Evolutionary conservation across 2,113 vertebrate genomes (phyloP).

Genomic region (Pristiophorus japonicus): DNA sequence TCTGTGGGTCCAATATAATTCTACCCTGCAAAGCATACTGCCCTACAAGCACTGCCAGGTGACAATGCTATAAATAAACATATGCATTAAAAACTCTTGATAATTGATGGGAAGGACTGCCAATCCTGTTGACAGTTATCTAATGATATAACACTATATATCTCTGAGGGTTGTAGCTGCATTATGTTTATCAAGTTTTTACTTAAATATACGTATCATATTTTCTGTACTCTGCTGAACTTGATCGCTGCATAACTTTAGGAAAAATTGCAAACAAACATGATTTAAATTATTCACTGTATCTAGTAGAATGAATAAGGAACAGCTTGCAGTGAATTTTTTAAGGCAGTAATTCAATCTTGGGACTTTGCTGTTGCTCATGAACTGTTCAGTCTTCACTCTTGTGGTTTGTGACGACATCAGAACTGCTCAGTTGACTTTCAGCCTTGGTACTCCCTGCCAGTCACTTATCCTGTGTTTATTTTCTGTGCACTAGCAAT

Average conservation of each 20-base stretch:
- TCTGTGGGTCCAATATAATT: not conserved
- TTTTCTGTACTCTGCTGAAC: not conserved
- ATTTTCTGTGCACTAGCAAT: not conserved
- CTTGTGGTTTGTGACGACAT: not conserved
- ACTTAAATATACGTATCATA: not conserved
- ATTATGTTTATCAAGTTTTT: not conserved
- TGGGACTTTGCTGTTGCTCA: not conserved
- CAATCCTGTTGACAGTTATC: not conserved
- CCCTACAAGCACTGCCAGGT: not conserved
- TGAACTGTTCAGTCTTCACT: not conserved
- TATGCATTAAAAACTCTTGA: not conserved
- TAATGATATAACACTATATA: not conserved
- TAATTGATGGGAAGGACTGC: not conserved
- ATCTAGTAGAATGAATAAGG: not conserved
- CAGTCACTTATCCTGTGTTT: not conserved
- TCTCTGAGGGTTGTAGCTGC: not conserved
- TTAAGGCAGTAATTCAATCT: not conserved
- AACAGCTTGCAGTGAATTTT: not conserved
- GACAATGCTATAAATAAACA: not conserved
- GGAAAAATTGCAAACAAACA: constrained; percentile 5
- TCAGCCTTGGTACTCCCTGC: not conserved
- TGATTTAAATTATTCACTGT: constrained; percentile 11
- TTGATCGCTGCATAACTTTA: not conserved
- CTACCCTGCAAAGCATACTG: not conserved
- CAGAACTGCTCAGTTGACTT: not conserved